Base-by-base conservation (phyloP, 2,888 invertebrate genomes). In the Pollenia angustigena region DNA sequence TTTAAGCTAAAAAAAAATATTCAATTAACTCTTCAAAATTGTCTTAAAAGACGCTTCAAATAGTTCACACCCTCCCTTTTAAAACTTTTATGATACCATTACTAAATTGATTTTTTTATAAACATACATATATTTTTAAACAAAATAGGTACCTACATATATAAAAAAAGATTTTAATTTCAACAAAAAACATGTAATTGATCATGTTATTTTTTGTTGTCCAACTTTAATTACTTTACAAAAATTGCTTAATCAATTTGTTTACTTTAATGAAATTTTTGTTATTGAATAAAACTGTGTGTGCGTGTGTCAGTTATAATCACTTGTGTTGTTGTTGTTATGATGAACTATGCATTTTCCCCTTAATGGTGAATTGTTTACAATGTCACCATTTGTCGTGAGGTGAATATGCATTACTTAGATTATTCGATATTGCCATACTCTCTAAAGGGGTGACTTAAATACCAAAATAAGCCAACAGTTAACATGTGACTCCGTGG, bases 401-500 rank as follows among this genome's bases (percentile, higher is more conserved):
- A 12, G 80, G 80, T 62, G 62, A n/a, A 32, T 32, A 6, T 32
- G 32, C 32, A 32, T 6, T 32, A 32, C 32, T 6, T 32, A 32
- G 32, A 32, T 32, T 32, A 32, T 32, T 32, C 32, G 32, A 6
- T 32, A 6, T 32, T 6, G 32, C 32, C 4, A 6, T 6, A 32
- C 32, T 6, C 32, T 32, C 4, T 32, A 32, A 6, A 6, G 18
- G 11, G 12, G 9, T 71, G 12, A 1, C 0, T 72, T 56, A 64
- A 72, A 8, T 56, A 14, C 0, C 1, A 12, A 1, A 7, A 56
- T 64, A 54, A 64, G 14, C 62, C 40, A 0, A 0, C 0, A 0
- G 0, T 1, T 6, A 2, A 0, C 1, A 64, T 14, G 14, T 72
- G 91, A 91, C 91, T 91, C 91, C 91, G 91, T 91, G 91, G 91